These are phyloP conservation scores for Rhizoglyphus robini DNA, from an alignment of 1,140 invertebrate species.

Conservation along the genomic window DNA sequence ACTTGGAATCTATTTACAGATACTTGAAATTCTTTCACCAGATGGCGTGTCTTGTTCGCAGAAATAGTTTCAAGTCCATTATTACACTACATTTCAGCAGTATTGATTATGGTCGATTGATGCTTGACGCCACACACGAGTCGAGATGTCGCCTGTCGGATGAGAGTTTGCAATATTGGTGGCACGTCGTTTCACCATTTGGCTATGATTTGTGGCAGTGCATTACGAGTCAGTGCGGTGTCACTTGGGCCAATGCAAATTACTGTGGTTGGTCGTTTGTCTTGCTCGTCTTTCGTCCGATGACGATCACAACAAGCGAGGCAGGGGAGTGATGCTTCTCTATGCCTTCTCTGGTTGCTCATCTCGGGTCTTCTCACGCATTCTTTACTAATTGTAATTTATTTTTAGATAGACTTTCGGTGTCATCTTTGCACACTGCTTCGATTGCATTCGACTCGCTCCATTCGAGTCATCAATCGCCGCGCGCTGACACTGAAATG, in stretches of 20 bases:
- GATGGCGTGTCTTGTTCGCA: neutral
- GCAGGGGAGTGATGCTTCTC: no score
- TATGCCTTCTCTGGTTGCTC: neutral
- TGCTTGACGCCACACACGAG: no score
- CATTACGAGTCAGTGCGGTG: no score
- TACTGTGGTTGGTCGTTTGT: neutral
- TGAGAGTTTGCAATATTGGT: no score
- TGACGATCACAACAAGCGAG: neutral
- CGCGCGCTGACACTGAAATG: no score
- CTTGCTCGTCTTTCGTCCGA: conserved; percentile 8
- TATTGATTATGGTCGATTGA: neutral
- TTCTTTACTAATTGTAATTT: conserved; percentile 9
- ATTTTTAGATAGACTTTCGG: conserved; percentile 11
- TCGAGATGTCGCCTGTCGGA: no score
- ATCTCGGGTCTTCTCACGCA: neutral
- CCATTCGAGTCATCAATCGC: no score
- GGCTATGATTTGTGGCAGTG: no score
- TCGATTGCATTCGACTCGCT: conserved; percentile 2
- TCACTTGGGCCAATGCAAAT: neutral
- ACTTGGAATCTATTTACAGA: neutral
- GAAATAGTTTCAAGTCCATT: neutral
- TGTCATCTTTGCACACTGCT: neutral
- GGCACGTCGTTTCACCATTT: no score
- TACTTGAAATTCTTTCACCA: neutral
- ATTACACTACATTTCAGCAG: neutral